Conservation (phyloP, 2,797 vertebrate species). For the Microhierax caerulescens region DNA sequence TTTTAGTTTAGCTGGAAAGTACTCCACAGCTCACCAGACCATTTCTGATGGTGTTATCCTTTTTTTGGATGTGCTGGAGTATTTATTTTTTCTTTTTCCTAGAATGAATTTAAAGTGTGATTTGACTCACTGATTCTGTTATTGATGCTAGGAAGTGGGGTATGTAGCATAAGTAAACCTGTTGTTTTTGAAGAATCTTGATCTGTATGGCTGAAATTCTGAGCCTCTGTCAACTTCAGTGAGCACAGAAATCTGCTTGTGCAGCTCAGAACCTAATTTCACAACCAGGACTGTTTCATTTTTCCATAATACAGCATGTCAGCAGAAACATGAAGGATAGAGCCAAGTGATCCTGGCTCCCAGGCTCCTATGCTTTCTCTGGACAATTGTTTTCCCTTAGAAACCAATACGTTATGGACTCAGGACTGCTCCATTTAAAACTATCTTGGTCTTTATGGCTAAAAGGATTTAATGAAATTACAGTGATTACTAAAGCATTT, state of each 20-base stretch:
- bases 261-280: background rate
- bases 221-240: background rate
- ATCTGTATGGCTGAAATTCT: background rate
- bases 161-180: background rate
- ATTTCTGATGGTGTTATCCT: background rate
- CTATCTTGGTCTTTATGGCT: background rate
- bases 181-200: background rate
- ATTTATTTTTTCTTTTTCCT: background rate
- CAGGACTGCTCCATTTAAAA: background rate
- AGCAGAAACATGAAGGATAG: slow-evolving; percentile 3
- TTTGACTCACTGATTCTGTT: background rate
- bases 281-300: slow-evolving; percentile 8
- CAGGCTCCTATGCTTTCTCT: background rate
- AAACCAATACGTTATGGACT: slow-evolving; percentile 33
- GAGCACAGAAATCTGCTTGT: background rate
- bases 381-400: slow-evolving; percentile 14
- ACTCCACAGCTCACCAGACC: background rate
- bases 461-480: background rate
- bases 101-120: background rate
- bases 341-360: slow-evolving; percentile 25
- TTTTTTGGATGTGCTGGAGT: background rate
- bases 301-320: slow-evolving; percentile 44
- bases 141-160: background rate
- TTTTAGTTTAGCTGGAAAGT: background rate
- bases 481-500: slow-evolving; percentile 1